Base-by-base conservation (phyloP, 2,888 invertebrate genomes). In the Thereva nobilitata region DNA sequence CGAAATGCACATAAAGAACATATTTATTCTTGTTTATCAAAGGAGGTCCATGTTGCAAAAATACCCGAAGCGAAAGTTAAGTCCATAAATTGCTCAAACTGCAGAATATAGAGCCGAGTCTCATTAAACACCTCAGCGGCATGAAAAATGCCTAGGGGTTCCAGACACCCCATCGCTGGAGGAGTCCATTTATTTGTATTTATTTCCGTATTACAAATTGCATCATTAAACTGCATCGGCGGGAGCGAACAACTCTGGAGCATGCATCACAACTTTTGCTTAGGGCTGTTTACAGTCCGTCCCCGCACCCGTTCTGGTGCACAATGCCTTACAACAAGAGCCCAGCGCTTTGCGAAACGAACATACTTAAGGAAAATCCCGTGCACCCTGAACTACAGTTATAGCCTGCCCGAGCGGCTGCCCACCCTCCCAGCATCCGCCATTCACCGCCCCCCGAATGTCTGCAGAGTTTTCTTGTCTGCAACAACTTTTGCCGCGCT, bases 191-290 rank as follows among this genome's bases (percentile, higher is more conserved):
- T 68, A 66, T 70, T 68, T 66, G 66, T 68, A 59, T 68, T 66
- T 70, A 70, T 66, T 67, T 69, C 66, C 53, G 53, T 64, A 69
- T 66, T 70, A 70, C 69, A 70, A 70, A 70, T 70, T 70, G 70
- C 64, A 66, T 66, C 70, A 68, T 70, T 70, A 70, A 70, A 70
- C 64, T 66, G 67, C 66, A 67, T 70, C 57, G 64, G 65, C 47
- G 52, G 64, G 59, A 59, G 66, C 64, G 61, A 61, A 61, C 61
- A 61, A 61, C 61, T 61, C 50, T n/a, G 50, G 12, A 65, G 57
- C 68, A 64, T 68, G 57, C 53, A 68, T 68, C 66, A 68, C 57
- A 61, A 64, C 52, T 61, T 61, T 49, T 66, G 34, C 65, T 53
- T 42, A 10, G 40, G 41, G 34, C n/a, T 40, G n/a, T 40, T 55